Evolutionary conservation across 2,888 invertebrate species (phyloP), one percentile per base, ranked within the genome.

Genomic region (Mystacides longicornis): DNA sequence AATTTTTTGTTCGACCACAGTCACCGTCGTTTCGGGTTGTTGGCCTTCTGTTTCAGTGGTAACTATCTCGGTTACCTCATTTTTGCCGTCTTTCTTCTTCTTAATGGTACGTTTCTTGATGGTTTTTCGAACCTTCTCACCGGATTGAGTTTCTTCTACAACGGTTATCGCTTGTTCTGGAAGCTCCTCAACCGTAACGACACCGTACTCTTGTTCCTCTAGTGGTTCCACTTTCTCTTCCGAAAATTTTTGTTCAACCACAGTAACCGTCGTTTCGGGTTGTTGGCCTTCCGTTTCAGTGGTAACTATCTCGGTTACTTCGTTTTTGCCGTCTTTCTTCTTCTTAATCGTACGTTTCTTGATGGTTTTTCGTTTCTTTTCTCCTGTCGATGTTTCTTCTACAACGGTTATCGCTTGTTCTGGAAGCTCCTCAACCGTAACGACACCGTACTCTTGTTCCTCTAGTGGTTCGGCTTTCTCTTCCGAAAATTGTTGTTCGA

Each of bases 281-380:
- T 62, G 59, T 61, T 70, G 67, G 19, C 67, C 68, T 47, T 69
- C 68, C 59, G 69, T 67, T 59, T 74, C 68, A n/a, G 73, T 65
- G 5, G 76, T 77, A 2, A 72, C 67, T n/a, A 72, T 72, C 64
- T 73, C 73, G 1, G 78, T 75, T 9, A 73, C 66, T 62, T 75
- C 75, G 57, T 71, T 65, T 50, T 75, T 73, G 0, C 66, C 65
- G 1, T 72, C 77, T 49, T 69, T 71, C 55, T 66, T 69, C 52
- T 73, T 74, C 61, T 72, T 79, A 1, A 75, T 71, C 2, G 71
- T 68, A 1, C 74, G 73, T 57, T 71, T 78, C 2, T 72, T 75
- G 0, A 67, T 66, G 2, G 66, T 60, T 61, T 49, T 64, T 51
- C 64, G 66, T 52, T 62, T 65, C 2, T 63, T 61, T 46, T 62